These are phyloP conservation scores for Stomatorhinus walkeri DNA, from an alignment of 2,797 vertebrate genomes.

Conservation along the genomic window DNA sequence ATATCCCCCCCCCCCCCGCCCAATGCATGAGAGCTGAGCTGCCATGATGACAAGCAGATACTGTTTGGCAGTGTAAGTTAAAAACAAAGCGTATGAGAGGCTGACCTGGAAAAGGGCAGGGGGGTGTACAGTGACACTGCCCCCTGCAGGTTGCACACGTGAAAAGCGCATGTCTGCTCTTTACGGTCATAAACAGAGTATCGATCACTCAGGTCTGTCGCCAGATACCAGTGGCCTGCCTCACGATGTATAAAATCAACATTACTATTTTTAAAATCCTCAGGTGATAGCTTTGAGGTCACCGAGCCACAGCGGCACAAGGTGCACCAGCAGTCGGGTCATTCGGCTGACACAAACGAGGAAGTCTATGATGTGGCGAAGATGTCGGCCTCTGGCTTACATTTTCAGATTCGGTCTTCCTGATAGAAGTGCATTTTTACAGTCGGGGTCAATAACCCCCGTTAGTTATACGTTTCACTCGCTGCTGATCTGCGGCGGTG, in stretches of 20 bases:
- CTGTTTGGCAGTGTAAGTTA: not conserved
- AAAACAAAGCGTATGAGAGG: not conserved
- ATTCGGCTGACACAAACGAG: not conserved
- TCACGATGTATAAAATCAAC: conserved; percentile 10
- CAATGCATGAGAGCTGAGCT: not conserved
- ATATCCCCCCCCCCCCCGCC: conserved; percentile 42
- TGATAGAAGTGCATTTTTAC: conserved; percentile 40
- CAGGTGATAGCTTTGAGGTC: not conserved
- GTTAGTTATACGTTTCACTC: conserved; percentile 69
- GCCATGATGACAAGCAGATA: not conserved
- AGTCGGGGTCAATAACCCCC: conserved; percentile 46
- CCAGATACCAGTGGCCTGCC: conserved; percentile 37
- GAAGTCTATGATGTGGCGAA: not conserved
- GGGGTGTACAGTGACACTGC: not conserved
- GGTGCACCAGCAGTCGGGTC: not conserved
- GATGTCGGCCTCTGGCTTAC: not conserved
- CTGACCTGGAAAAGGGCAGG: not conserved
- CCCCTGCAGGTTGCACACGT: not conserved
- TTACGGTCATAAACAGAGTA: conserved; percentile 19
- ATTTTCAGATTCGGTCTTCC: not conserved
- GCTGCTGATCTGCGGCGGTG: conserved; percentile 67
- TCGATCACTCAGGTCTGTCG: conserved; percentile 28
- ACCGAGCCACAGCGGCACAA: not conserved
- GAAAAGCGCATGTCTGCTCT: conserved; percentile 31
- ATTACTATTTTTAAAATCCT: not conserved